Base-by-base conservation (phyloP, 37 sponge, comb jelly and placozoan genomes). In the Eunapius fragilis region DNA sequence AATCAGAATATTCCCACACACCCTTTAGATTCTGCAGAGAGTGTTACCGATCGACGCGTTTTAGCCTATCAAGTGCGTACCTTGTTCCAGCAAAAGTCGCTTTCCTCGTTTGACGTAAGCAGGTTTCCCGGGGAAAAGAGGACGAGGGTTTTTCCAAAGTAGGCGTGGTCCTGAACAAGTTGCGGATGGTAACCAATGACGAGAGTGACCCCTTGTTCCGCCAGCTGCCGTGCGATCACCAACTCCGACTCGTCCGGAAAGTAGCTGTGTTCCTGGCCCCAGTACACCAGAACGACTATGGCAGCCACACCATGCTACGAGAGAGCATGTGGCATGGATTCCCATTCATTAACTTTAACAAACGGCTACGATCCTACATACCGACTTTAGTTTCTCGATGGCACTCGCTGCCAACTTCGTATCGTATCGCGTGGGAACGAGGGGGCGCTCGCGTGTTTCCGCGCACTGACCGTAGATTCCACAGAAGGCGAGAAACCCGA, bases 131-230 rank as follows among this genome's bases (percentile, higher is more conserved):
- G 45, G 0, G 93, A 89, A 41, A 93, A 93, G 3, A 93, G 35
- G 19, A 93, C 85, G 9, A 93, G 81, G 22, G 93, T 93, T 2
- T 84, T 82, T 30, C 85, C 87, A 79, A 93, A 87, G 87, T 93
- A 93, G 71, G 88, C 94, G 80, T 93, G 94, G 28, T 84, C 80
- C 19, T 90, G 94, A 25, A 87, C 37, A 12, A 75, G 38, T 22
- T 27, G 71, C 22, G 94, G 94, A 37, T 84, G 81, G 78, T 93
- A 80, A 25, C 94, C 94, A 48, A 93, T 25, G 5, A 93, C 27
- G 3, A 84, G 75, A 13, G 77, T 74, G 2, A 90, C 91, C 10
- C 84, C 75, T 0, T 87, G 30, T 12, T 68, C 32, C 7, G 94
- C 78, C 33, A 93, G 70, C 11, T 93, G 88, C 25, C 91, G 71